Evolutionary conservation across 2,797 vertebrate genomes (phyloP).

Genomic region (Mionectes olivaceus): DNA sequence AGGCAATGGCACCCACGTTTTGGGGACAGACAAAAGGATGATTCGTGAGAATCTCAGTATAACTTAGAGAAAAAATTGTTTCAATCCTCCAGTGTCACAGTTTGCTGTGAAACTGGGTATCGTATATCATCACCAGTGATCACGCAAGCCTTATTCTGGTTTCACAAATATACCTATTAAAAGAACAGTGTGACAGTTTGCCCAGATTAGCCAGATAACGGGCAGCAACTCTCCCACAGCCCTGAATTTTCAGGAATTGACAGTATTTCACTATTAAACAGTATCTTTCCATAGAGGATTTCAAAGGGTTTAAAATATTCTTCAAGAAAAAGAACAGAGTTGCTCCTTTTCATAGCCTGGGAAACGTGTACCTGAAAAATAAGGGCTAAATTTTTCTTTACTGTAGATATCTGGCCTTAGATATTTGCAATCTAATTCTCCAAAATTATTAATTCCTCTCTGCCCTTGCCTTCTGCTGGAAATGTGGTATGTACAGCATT

Average conservation of each 20-base stretch:
- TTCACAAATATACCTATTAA: conserved; percentile 64
- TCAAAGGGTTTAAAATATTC: background rate
- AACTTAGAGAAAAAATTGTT: conserved; percentile 60
- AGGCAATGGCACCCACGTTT: conserved; percentile 81
- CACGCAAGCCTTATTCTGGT: conserved; percentile 56
- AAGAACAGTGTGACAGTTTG: conserved; percentile 2
- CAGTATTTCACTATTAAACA: background rate
- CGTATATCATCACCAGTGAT: conserved; percentile 57
- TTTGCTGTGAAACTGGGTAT: conserved; percentile 64
- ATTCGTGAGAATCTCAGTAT: conserved; percentile 74
- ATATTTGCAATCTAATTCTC: background rate
- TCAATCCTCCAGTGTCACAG: conserved; percentile 57
- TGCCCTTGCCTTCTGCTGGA: background rate
- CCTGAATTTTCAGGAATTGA: conserved; percentile 5
- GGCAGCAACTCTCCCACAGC: conserved; percentile 1
- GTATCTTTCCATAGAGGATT: background rate
- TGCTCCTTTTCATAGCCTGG: background rate
- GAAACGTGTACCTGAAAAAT: background rate
- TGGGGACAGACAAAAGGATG: conserved; percentile 80
- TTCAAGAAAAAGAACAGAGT: background rate
- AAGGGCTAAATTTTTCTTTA: background rate
- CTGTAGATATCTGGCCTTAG: background rate
- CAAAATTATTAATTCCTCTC: background rate
- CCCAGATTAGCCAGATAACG: conserved; percentile 19
- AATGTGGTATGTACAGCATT: rapidly evolving